Evolutionary conservation across 2,113 vertebrate genomes (phyloP).

Genomic region (Corydoras maculifer): DNA sequence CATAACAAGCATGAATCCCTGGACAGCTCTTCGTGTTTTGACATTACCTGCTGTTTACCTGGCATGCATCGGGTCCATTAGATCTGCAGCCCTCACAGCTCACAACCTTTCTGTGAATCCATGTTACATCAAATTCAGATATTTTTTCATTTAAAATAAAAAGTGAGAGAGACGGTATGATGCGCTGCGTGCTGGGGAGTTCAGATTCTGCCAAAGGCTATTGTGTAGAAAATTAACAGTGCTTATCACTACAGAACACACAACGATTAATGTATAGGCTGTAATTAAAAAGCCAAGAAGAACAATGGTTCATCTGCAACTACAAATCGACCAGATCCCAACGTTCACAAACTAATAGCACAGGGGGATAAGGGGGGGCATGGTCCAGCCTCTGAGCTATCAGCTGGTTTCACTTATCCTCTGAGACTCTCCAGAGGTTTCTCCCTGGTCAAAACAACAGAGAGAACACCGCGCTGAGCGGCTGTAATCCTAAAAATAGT

Average conservation of each 20-base stretch:
- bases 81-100: too few species aligned
- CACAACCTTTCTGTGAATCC: too few species aligned
- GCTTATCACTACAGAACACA: background rate
- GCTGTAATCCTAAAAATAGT: conserved; percentile 8
- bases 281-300: conserved; percentile 49
- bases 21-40: too few species aligned
- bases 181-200: background rate
- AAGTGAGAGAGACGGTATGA: background rate
- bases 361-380: conserved; percentile 37
- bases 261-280: background rate
- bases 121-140: too few species aligned
- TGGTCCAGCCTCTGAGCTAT: conserved; percentile 25
- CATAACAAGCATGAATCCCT: too few species aligned
- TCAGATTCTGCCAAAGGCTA: background rate
- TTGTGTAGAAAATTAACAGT: conserved; percentile 1
- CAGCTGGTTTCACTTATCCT: conserved; percentile 58
- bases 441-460: conserved; percentile 38
- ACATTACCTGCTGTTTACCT: too few species aligned
- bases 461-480: conserved; percentile 3
- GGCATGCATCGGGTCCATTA: too few species aligned
- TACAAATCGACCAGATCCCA: conserved; percentile 45
- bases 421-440: conserved; percentile 40
- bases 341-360: conserved; percentile 37
- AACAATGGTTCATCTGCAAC: conserved; percentile 3
- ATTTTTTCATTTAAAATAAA: too few species aligned